Percentiles rank a stretch among this genome's conserved stretches.
Conservation (phyloP, 2,113 vertebrate genomes). For the Etheostoma spectabile region DNA sequence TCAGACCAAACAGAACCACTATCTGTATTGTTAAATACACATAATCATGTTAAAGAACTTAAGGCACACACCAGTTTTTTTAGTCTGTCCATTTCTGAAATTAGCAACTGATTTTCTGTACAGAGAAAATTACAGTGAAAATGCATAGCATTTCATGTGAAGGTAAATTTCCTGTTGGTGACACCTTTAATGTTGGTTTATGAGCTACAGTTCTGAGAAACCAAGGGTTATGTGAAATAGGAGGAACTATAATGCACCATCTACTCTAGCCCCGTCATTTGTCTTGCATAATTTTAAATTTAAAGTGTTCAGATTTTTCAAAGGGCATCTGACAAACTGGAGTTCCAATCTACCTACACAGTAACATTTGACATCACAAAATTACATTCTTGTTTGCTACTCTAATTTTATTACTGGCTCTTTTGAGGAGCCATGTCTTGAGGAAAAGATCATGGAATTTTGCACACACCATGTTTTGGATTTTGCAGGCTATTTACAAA, state of each 20-base stretch:
- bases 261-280: background rate
- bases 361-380: background rate
- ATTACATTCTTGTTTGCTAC: background rate
- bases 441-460: background rate
- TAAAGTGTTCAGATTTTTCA: background rate
- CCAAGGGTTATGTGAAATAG: background rate
- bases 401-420: background rate
- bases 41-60: background rate
- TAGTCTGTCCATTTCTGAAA: background rate
- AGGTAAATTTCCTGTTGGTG: conserved; percentile 20
- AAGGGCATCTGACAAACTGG: background rate
- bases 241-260: background rate
- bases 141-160: conserved; percentile 14
- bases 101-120: background rate
- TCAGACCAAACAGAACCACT: conserved; percentile 17
- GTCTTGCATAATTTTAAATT: background rate
- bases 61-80: background rate
- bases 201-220: conserved; percentile 1
- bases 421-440: background rate
- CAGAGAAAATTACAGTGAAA: conserved; percentile 14
- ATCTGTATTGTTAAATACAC: background rate
- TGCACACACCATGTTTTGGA: background rate
- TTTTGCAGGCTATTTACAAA: background rate
- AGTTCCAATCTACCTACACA: background rate
- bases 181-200: conserved; percentile 24